Conservation (phyloP, 2,888 invertebrate species). For the Artemia sinica region DNA sequence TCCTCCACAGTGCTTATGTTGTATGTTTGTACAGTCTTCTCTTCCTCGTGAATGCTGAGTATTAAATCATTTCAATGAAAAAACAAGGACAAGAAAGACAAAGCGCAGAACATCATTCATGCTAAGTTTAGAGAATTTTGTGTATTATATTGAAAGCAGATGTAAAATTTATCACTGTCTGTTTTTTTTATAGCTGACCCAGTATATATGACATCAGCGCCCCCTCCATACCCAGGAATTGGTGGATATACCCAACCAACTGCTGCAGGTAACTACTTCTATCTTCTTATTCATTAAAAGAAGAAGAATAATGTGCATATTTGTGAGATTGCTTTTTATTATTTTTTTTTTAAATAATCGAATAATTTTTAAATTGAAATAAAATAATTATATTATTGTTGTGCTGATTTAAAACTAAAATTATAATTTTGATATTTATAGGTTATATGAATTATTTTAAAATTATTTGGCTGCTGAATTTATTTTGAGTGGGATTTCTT, state of each 20-base stretch:
- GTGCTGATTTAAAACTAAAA: background rate
- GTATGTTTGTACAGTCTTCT: no score
- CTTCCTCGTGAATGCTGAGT: no score
- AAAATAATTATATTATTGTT: background rate
- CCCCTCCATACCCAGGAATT: slow-evolving; percentile 87
- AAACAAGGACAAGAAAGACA: no score
- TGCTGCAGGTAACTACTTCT: background rate
- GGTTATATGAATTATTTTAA: background rate
- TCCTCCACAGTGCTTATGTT: no score
- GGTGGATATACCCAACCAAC: slow-evolving; percentile 32
- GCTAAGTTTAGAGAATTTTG: no score
- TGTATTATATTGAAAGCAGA: no score
- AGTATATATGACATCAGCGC: slow-evolving; percentile 74
- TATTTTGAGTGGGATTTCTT: no score
- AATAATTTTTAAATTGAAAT: background rate
- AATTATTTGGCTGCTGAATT: no score
- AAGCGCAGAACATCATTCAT: no score
- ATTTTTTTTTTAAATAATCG: background rate
- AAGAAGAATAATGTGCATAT: background rate
- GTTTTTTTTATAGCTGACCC: slow-evolving; percentile 43
- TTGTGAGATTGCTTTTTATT: background rate
- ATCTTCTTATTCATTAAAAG: background rate
- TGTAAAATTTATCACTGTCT: no score
- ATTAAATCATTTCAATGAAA: no score
- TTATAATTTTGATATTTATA: background rate